Conservation (phyloP, 2,797 vertebrate species). For the Sebastiscus albofasciatus region DNA sequence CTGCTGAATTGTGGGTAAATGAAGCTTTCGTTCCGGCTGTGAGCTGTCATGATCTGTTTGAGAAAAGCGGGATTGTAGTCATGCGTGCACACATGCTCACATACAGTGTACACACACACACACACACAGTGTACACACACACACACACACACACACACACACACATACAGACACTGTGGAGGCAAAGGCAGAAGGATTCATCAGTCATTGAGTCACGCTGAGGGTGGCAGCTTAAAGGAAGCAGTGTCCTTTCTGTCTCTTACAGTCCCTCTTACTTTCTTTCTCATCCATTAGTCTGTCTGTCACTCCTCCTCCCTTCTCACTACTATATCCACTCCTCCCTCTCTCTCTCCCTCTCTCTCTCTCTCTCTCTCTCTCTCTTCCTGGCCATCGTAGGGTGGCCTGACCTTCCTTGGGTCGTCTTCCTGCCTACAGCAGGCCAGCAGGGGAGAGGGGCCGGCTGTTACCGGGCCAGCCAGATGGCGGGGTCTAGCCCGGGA, state of each 20-base stretch:
- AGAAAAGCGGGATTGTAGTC: constrained; percentile 65
- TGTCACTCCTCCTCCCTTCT: constrained; percentile 39
- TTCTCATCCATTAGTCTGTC: constrained; percentile 66
- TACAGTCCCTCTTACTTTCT: constrained; percentile 53
- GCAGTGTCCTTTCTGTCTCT: constrained; percentile 70
- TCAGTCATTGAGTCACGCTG: constrained; percentile 67
- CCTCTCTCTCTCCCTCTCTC: background rate
- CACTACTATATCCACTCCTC: background rate
- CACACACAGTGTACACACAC: background rate
- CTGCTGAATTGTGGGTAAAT: constrained; percentile 80
- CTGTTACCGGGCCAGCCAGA: constrained; percentile 74
- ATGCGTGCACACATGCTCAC: constrained; percentile 62
- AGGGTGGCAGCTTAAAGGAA: constrained; percentile 69
- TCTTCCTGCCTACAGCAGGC: constrained; percentile 61
- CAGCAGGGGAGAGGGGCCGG: constrained; percentile 57
- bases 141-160: constrained; percentile 23
- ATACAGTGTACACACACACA: constrained; percentile 25
- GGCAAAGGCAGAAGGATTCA: constrained; percentile 52
- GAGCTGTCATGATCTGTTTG: constrained; percentile 80
- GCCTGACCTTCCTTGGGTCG: constrained; percentile 71
- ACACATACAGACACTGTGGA: constrained; percentile 16
- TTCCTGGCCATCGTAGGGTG: constrained; percentile 27
- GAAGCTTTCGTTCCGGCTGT: constrained; percentile 76
- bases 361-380: background rate
- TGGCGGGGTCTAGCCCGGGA: constrained; percentile 69